Evolutionary conservation across 1,140 invertebrate genomes (phyloP).

Genomic region (Periplaneta americana): DNA sequence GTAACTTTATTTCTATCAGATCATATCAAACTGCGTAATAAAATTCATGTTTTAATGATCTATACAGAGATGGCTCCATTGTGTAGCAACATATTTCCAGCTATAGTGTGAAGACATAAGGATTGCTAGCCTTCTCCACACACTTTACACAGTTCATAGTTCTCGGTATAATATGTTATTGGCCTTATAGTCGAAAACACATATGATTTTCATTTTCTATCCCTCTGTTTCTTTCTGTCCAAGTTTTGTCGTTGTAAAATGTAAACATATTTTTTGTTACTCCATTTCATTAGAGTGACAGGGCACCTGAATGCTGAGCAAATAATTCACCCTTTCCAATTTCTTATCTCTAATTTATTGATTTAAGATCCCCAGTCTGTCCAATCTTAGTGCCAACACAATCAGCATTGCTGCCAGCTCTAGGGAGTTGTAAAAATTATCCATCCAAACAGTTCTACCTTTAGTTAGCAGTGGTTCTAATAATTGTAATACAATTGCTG

Average conservation of each 20-base stretch:
- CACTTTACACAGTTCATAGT: too few relatives aligned
- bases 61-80: too few relatives aligned
- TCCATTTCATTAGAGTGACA: constrained; percentile 21
- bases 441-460: too few relatives aligned
- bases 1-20: too few relatives aligned
- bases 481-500: background rate
- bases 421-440: background rate
- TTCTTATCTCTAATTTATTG: constrained; percentile 19
- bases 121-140: too few relatives aligned
- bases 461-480: background rate
- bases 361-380: constrained; percentile 24
- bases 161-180: too few relatives aligned
- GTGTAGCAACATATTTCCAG: too few relatives aligned
- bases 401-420: constrained; percentile 2
- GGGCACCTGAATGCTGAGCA: constrained; percentile 6
- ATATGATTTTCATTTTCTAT: constrained; percentile 24
- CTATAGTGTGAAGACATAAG: too few relatives aligned
- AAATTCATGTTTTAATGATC: too few relatives aligned
- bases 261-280: constrained; percentile 23
- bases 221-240: constrained; percentile 18
- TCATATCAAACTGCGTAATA: too few relatives aligned
- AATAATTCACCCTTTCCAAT: constrained; percentile 13
- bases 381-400: constrained; percentile 24
- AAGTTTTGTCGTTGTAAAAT: constrained; percentile 15
- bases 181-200: constrained; percentile 28